Evolutionary conservation across 2,797 vertebrate species (phyloP), one percentile per base, ranked within the genome.

Genomic region (Rhyacichthys aspro): DNA sequence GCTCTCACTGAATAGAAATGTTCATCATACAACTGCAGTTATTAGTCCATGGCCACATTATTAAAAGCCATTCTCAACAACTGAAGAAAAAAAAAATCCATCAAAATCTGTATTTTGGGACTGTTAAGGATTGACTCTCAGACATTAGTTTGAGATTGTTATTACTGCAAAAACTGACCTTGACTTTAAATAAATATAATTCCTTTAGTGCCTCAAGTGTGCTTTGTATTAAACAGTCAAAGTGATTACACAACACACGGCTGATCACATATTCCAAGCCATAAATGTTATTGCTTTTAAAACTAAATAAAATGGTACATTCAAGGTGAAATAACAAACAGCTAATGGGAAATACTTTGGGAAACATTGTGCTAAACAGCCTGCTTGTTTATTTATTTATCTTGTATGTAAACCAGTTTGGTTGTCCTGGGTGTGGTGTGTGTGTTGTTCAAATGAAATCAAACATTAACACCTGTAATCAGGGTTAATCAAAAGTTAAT

Each of bases 51-150:
- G 41, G 61, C n/a, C 43, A 9, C 47, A 63, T 73, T 41, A 78
- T 83, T 79, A 74, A 38, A 48, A 74, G 79, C 76, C n/a, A n/a
- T n/a, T n/a, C n/a, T 74, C 39, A 15, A 63, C 67, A 76, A 62
- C 18, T 23, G 19, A 23, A 23, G 5, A 23, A 23, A 23, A 23
- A 23, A 23, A 50, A 65, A 16, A n/a, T n/a, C n/a, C n/a, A n/a
- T n/a, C n/a, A 17, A 75, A 66, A 79, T 74, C 14, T 71, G 57
- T 67, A 67, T 73, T 70, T 72, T 59, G 11, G 56, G 33, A 28
- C 49, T 14, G 7, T 16, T n/a, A 53, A 48, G 36, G 33, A 10
- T 59, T 55, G 33, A 39, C 56, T 64, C 59, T 76, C 63, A 69
- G 15, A 18, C 67, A 54, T 78, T 46, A 61, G 61, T 68, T 65